Percentiles rank a stretch among this genome's conserved stretches.
Evolutionary conservation across 1,140 invertebrate species (phyloP).

Genomic region (Caenorhabditis elegans): DNA sequence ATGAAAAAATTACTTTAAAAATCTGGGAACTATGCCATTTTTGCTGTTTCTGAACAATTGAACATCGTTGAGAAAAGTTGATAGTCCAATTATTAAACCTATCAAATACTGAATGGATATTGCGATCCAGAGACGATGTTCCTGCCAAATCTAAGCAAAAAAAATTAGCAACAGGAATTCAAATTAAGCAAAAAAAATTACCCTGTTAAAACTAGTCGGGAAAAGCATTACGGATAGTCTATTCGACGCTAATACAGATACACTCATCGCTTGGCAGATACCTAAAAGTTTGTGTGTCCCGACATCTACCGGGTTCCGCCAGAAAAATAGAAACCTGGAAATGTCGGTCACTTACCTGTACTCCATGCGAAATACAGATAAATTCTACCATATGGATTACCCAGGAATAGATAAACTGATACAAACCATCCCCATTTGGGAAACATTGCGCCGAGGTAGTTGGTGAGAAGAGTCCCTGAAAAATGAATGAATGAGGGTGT

Average conservation of each 20-base stretch:
- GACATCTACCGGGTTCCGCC: not conserved
- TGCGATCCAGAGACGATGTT: not conserved
- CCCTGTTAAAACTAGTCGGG: not conserved
- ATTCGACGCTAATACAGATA: conserved; percentile 32
- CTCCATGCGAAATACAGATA: conserved; percentile 9
- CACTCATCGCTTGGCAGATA: conserved; percentile 23
- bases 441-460: conserved; percentile 9
- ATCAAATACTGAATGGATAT: not conserved
- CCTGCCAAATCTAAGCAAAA: not conserved
- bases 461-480: conserved; percentile 4
- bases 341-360: not conserved
- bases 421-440: not conserved
- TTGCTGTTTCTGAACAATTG: not conserved
- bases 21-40: conserved; percentile 8
- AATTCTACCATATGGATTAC: not conserved
- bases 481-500: no score
- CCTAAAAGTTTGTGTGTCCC: not conserved
- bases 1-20: conserved; percentile 4
- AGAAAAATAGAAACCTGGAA: no score
- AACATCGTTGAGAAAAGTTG: not conserved
- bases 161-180: not conserved
- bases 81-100: not conserved
- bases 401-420: not conserved
- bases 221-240: conserved; percentile 14
- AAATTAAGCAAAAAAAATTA: not conserved